phyloP scores from a whole-genome alignment of 2,113 vertebrate species.

The Xenopus borealis region DNA sequence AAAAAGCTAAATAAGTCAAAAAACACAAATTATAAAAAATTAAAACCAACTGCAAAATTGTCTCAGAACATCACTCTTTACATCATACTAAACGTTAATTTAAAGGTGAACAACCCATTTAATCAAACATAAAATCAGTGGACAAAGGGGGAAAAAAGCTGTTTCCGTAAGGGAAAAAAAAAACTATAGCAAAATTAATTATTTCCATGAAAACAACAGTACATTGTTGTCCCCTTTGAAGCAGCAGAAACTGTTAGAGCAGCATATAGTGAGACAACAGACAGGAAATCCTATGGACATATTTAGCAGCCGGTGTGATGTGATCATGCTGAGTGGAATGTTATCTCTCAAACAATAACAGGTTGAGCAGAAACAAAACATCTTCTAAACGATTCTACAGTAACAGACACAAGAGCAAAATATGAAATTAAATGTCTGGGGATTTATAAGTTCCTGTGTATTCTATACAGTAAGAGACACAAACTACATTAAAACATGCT shows the following conservation, averaged over 20 bases:
- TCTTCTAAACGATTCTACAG: slow-evolving; percentile 6
- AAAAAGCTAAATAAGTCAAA: too few species aligned
- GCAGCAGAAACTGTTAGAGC: background rate
- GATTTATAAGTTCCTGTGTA: background rate
- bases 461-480: too few species aligned
- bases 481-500: too few species aligned
- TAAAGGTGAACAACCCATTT: too few species aligned
- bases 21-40: too few species aligned
- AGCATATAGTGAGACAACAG: slow-evolving; percentile 1
- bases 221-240: background rate
- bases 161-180: too few species aligned
- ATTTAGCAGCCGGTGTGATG: slow-evolving; percentile 10
- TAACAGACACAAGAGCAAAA: background rate
- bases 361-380: slow-evolving; percentile 7
- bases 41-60: too few species aligned
- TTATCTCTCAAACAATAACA: slow-evolving; percentile 12
- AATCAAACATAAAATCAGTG: too few species aligned
- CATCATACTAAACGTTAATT: too few species aligned
- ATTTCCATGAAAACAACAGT: background rate
- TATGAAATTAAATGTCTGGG: slow-evolving; percentile 7
- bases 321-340: slow-evolving; percentile 24
- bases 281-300: slow-evolving; percentile 34
- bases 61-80: too few species aligned
- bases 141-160: too few species aligned
- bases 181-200: too few species aligned